These are phyloP conservation scores for Rhagoletis pomonella DNA, from an alignment of 1,140 invertebrate species.

Conservation along the genomic window DNA sequence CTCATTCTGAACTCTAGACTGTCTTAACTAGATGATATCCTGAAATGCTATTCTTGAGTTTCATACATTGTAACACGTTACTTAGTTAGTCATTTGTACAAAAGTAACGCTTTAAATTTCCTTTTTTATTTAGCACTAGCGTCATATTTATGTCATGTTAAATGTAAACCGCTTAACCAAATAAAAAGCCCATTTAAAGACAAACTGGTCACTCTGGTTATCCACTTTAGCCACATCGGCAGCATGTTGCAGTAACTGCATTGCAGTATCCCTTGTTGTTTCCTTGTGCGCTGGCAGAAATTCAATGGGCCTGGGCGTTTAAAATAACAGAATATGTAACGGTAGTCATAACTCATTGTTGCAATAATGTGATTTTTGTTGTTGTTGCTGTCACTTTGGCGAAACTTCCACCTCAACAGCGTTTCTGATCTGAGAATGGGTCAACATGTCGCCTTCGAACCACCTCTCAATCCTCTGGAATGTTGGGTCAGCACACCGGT, in stretches of 20 bases:
- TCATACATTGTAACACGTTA: no score
- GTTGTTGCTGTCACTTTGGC: neutral
- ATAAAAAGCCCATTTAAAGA: neutral
- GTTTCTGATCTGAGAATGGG: neutral
- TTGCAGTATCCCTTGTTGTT: neutral
- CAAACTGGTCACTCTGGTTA: neutral
- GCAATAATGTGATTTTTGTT: neutral
- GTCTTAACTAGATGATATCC: no score
- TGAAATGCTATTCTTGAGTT: no score
- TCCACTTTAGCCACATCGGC: neutral
- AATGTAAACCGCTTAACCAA: conserved; percentile 5
- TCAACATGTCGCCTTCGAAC: neutral
- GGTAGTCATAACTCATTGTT: conserved; percentile 8
- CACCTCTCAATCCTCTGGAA: neutral
- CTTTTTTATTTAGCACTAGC: neutral
- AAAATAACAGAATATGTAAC: neutral
- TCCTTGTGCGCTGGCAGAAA: neutral
- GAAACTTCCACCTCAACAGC: neutral
- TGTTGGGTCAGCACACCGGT: neutral
- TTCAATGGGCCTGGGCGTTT: neutral
- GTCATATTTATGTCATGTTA: neutral
- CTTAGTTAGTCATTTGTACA: no score
- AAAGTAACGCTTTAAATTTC: no score
- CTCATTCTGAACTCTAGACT: no score
- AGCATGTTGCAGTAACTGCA: neutral